phyloP scores from a whole-genome alignment of 2,113 vertebrate species.

The Tichodroma muraria region DNA sequence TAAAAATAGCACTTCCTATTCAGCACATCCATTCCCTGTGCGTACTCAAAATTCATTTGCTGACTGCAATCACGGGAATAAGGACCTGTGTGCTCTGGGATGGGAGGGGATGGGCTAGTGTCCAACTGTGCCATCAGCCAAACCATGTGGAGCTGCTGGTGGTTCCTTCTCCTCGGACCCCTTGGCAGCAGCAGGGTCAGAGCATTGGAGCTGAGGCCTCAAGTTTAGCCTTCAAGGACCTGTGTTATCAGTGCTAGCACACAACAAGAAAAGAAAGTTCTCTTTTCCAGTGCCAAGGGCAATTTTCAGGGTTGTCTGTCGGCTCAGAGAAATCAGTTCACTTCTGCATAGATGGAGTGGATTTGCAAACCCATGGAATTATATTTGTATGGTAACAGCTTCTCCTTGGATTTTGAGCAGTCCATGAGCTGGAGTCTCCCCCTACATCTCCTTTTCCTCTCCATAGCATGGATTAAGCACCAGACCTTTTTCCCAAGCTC shows the following conservation, averaged over 20 bases:
- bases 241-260: not conserved
- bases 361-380: not conserved
- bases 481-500: not conserved
- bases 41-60: not conserved
- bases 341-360: not conserved
- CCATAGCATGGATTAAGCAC: not conserved
- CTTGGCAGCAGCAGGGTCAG: not conserved
- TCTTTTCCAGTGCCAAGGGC: not conserved
- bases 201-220: not conserved
- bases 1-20: conserved; percentile 26
- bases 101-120: not conserved
- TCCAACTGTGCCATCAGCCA: not conserved
- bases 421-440: not conserved
- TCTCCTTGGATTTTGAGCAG: not conserved
- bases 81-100: not conserved
- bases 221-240: not conserved
- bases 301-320: not conserved
- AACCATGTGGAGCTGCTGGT: fast-evolving
- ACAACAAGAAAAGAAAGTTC: not conserved
- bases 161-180: not conserved
- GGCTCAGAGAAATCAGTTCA: not conserved
- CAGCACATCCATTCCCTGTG: not conserved
- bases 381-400: not conserved
- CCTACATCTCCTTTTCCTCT: not conserved
- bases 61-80: not conserved